Evolutionary conservation across 2,113 vertebrate species (phyloP).

Genomic region (Acanthisitta chloris): DNA sequence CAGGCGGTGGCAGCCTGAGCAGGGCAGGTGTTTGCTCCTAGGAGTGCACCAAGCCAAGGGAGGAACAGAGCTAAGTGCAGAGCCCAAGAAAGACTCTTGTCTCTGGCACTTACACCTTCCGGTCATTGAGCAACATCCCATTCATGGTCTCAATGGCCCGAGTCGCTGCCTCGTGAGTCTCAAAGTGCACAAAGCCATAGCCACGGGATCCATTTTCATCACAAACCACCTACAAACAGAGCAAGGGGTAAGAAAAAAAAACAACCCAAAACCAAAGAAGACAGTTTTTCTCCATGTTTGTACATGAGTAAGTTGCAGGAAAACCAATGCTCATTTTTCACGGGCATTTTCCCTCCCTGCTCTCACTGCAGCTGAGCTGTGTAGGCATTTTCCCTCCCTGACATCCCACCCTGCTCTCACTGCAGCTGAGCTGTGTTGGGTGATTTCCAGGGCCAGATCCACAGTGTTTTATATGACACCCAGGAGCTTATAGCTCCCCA

Average conservation of each 20-base stretch:
- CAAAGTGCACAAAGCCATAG: constrained; percentile 97
- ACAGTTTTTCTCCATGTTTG: rapidly evolving
- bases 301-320: rapidly evolving
- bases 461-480: background rate
- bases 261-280: background rate
- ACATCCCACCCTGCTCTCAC: background rate
- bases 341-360: background rate
- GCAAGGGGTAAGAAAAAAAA: rapidly evolving
- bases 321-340: background rate
- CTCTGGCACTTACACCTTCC: constrained; percentile 88
- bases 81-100: background rate
- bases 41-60: background rate
- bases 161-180: constrained; percentile 90
- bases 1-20: background rate
- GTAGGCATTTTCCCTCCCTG: background rate
- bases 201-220: constrained; percentile 94
- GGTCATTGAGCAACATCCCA: constrained; percentile 95
- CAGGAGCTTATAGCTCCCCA: background rate
- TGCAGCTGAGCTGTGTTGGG: background rate
- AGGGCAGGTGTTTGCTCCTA: rapidly evolving
- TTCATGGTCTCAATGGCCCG: constrained; percentile 94
- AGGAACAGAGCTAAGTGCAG: background rate
- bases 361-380: background rate
- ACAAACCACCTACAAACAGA: constrained; percentile 84
- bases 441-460: background rate